Conservation (phyloP, 2,113 vertebrate genomes). For the Glaucidium brasilianum region DNA sequence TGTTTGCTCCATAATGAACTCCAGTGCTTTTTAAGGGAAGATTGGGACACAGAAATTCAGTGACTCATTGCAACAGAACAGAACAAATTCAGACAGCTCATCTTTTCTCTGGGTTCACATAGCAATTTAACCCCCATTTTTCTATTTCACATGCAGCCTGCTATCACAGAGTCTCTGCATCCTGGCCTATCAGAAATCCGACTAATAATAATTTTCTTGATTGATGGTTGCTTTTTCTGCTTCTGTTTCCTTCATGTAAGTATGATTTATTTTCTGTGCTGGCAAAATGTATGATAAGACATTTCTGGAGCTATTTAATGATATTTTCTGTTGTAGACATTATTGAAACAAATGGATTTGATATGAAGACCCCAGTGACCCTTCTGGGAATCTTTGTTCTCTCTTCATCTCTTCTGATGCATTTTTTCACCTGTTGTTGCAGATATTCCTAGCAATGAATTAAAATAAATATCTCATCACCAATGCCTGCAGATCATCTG, state of each 20-base stretch:
- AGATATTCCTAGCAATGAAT: slow-evolving; percentile 20
- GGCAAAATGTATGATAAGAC: not conserved
- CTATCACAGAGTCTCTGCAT: not conserved
- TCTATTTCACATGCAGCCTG: not conserved
- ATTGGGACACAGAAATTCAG: not conserved
- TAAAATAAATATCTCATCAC: slow-evolving; percentile 35
- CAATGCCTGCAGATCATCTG: slow-evolving; percentile 29
- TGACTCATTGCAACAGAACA: not conserved
- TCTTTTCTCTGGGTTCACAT: slow-evolving; percentile 23
- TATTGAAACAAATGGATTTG: not conserved
- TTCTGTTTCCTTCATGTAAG: not conserved
- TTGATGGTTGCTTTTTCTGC: not conserved
- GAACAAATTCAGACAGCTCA: not conserved
- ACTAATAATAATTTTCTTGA: not conserved
- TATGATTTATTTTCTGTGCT: not conserved
- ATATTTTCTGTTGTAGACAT: not conserved
- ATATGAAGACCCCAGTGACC: slow-evolving; percentile 10
- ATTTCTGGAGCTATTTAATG: slow-evolving; percentile 13
- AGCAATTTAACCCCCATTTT: slow-evolving; percentile 40
- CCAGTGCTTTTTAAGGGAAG: not conserved
- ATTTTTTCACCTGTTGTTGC: slow-evolving; percentile 36
- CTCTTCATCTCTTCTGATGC: not conserved
- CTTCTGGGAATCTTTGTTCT: not conserved
- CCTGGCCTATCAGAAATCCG: not conserved
- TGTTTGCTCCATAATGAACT: not conserved